Percentiles rank a stretch among this genome's conserved stretches.
Evolutionary conservation across 1,140 invertebrate genomes (phyloP).

Genomic region (Apis laboriosa): DNA sequence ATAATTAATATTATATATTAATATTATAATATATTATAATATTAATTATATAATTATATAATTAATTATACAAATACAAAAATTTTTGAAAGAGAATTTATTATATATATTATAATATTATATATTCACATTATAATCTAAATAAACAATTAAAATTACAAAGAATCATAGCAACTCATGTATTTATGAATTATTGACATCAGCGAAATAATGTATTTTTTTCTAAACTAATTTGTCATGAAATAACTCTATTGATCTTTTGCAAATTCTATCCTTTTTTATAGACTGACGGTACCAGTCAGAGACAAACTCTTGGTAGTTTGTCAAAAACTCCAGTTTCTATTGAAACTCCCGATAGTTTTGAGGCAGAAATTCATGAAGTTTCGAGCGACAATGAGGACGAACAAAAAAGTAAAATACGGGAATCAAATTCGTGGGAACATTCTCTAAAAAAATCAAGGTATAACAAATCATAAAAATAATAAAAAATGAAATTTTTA

Average conservation of each 20-base stretch:
- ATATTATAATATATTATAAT: no score
- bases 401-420: constrained; percentile 57
- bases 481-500: background rate
- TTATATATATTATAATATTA: no score
- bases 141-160: background rate
- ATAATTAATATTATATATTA: no score
- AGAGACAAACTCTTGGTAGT: constrained; percentile 70
- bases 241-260: constrained; percentile 1
- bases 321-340: constrained; percentile 71
- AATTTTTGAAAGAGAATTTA: background rate
- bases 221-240: constrained; percentile 3
- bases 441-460: constrained; percentile 67
- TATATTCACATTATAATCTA: background rate
- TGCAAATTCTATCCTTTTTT: constrained; percentile 13
- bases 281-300: constrained; percentile 76
- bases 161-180: background rate
- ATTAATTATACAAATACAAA: background rate
- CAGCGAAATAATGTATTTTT: background rate
- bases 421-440: constrained; percentile 63
- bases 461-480: constrained; percentile 48
- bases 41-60: no score
- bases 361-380: constrained; percentile 69
- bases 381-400: constrained; percentile 74
- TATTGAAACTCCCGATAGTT: constrained; percentile 69
- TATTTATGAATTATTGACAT: background rate